Conservation (phyloP, 2,113 vertebrate genomes). For the Lophura nycthemera region DNA sequence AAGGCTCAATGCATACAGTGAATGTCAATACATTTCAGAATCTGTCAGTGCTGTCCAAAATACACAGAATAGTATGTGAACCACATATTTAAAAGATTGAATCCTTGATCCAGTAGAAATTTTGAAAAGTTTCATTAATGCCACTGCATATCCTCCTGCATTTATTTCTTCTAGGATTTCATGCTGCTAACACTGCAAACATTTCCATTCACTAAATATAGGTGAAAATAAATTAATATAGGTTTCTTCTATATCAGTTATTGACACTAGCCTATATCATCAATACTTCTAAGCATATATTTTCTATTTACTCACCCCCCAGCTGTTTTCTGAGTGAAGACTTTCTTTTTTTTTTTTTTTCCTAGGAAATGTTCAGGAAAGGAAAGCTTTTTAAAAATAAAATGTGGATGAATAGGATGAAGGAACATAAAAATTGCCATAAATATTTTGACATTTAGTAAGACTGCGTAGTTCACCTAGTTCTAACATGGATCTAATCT, state of each 20-base stretch:
- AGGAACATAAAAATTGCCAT: neutral
- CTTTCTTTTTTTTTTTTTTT: neutral
- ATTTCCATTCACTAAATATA: neutral
- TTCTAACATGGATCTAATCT: neutral
- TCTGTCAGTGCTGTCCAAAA: neutral
- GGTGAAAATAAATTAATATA: too few species aligned
- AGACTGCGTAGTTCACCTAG: neutral
- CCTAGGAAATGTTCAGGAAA: neutral
- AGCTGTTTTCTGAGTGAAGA: neutral
- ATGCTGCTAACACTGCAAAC: neutral
- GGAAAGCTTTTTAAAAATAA: neutral
- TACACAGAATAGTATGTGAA: neutral
- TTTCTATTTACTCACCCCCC: neutral
- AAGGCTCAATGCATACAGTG: neutral
- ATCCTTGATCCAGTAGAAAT: neutral
- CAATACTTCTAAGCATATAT: neutral
- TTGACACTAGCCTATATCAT: neutral
- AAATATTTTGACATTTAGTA: neutral
- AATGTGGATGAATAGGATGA: neutral
- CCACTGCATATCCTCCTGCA: neutral
- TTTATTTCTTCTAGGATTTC: neutral
- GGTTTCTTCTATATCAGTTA: neutral
- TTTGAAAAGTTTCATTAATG: neutral
- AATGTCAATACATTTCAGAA: neutral
- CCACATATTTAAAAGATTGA: neutral